A percentile compares a stretch with the other conserved stretches of the same genome.
Conservation (phyloP, 2,797 vertebrate species). For the Ctenosaura bakeri region DNA sequence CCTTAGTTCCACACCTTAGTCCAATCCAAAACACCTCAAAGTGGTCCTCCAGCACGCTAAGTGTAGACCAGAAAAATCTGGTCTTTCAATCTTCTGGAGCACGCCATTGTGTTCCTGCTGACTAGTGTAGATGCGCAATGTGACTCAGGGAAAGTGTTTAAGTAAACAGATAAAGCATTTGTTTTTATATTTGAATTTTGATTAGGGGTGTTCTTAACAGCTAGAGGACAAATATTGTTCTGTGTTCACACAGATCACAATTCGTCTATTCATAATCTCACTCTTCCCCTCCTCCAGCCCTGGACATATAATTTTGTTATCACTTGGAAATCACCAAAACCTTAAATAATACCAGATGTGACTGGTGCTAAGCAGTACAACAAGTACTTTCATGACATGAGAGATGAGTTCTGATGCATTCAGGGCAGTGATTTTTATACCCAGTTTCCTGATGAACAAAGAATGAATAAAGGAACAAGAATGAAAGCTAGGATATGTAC, state of each 20-base stretch:
- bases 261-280: constrained; percentile 30
- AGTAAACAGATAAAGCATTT: background rate
- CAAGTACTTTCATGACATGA: constrained; percentile 12
- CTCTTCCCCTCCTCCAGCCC: background rate
- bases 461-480: background rate
- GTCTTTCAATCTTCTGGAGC: no score
- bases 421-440: background rate
- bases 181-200: constrained; percentile 35
- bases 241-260: constrained; percentile 21
- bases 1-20: no score
- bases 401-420: background rate
- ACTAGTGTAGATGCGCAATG: no score
- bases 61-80: no score
- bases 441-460: background rate
- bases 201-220: constrained; percentile 11
- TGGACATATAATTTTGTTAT: constrained; percentile 17
- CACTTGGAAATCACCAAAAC: constrained; percentile 53
- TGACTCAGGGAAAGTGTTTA: background rate
- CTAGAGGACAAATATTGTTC: constrained; percentile 17
- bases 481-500: background rate
- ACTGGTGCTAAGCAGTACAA: constrained; percentile 57
- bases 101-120: no score
- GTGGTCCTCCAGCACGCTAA: no score
- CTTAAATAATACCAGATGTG: constrained; percentile 48
- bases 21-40: no score